Base-by-base conservation (phyloP, 2,888 invertebrate species). In the Sepiola atlantica region DNA sequence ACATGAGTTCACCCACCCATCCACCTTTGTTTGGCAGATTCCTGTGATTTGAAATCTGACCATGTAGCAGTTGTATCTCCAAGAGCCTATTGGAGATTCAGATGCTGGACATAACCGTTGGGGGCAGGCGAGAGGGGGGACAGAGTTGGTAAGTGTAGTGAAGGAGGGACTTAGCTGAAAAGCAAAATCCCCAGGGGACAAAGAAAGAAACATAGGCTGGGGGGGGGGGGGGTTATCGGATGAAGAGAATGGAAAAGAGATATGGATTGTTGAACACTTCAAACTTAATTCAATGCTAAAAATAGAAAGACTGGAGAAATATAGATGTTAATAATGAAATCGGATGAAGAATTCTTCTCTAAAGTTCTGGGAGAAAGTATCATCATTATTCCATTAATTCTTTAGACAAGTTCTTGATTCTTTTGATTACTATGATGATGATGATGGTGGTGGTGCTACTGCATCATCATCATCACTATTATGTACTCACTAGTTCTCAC, bases 1-100 rank as follows among this genome's bases (percentile, higher is more conserved):
- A 77, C 32, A 77, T 77, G n/a, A n/a, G n/a, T 77, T 77, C n/a
- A 77, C 32, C 77, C 77, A 45, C 45, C 45, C 45, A 45, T 45
- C 45, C 45, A 45, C 45, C 45, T 45, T 14, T 24, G n/a, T 16
- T 77, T 77, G 77, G n/a, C 77, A 77, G 77, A n/a, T n/a, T n/a
- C 77, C 77, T n/a, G 32, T 77, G 77, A 77, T 77, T 77, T 77
- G 77, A 77, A 77, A 77, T 77, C 77, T 77, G 77, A 77, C 77
- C 77, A 77, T 77, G 77, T n/a, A 77, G 77, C 77, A 77, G n/a
- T 77, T 77, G 77, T n/a, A 77, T 77, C n/a, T 77, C 77, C 32
- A n/a, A 77, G 77, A n/a, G 77, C n/a, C 77, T n/a, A 77, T 16
- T 32, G n/a, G 77, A 77, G 77, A 77, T 77, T 77, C n/a, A 77